These are phyloP conservation scores for Trididemnum miniatum DNA, from an alignment of 23 tunicate species.

Conservation along the genomic window DNA sequence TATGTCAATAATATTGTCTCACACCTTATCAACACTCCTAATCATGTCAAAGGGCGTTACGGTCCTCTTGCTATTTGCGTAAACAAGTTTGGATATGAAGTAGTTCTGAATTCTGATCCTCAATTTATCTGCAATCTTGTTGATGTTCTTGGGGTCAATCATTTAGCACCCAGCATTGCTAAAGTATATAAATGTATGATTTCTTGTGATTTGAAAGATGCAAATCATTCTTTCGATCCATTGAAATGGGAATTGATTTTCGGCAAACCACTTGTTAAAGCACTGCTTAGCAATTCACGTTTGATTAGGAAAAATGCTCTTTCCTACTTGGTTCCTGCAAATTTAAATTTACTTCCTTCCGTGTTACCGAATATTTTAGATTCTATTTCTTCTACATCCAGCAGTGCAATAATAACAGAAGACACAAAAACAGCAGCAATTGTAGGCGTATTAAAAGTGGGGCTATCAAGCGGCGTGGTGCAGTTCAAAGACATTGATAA, in stretches of 20 bases:
- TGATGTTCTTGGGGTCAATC: conserved; percentile 49
- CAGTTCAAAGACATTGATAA: conserved; percentile 23
- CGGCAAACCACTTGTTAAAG: conserved; percentile 10
- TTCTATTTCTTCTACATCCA: background rate
- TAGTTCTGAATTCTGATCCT: conserved; percentile 22
- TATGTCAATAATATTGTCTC: conserved; percentile 5
- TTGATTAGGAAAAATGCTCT: conserved; percentile 39
- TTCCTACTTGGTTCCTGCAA: conserved; percentile 49
- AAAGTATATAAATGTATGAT: conserved; percentile 40
- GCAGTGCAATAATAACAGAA: background rate
- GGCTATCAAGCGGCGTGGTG: conserved; percentile 10
- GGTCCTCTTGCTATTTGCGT: conserved; percentile 35
- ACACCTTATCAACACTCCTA: conserved; percentile 39
- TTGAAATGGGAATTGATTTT: conserved; percentile 17
- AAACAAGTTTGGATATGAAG: conserved; percentile 16
- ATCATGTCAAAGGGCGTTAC: conserved; percentile 65
- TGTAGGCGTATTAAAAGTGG: conserved; percentile 41
- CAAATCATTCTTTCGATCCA: background rate
- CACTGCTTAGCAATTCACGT: background rate
- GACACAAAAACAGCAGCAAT: conserved; percentile 17
- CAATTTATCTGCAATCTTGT: conserved; percentile 16
- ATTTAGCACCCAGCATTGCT: conserved; percentile 40
- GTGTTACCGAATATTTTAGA: conserved; percentile 10
- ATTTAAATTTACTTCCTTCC: conserved; percentile 29
- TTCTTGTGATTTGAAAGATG: background rate